Base-by-base conservation (phyloP, 2,888 invertebrate genomes). In the Hylaea fasciaria region DNA sequence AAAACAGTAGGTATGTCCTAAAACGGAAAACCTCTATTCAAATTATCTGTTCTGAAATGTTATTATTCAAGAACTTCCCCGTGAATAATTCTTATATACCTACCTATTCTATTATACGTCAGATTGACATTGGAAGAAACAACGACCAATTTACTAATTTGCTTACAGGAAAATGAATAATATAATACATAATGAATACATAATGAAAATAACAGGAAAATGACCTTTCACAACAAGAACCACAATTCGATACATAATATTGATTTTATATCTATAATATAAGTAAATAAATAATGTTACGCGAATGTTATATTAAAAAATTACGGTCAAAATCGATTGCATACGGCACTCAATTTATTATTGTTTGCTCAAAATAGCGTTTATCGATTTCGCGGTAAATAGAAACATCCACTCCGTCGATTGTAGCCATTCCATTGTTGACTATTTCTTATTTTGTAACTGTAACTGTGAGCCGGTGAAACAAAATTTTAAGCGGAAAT, bases 391-490 rank as follows among this genome's bases (percentile, higher is more conserved):
- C 46, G n/a, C 3, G 28, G 49, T 56, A 52, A 50, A 52, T 55
- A 55, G 29, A 37, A 55, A 59, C 43, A 35, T 32, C n/a, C 51
- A 46, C 16, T 13, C 40, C 49, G 37, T 51, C 44, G 48, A 48
- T 64, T 61, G 56, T 41, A 14, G 5, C 22, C 2, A 3, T 2
- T 22, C 22, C 46, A 16, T 41, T 61, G 47, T 57, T 54, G 43
- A 54, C 58, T 60, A 58, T 60, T 48, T 52, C 56, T 55, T 60
- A 58, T 60, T 48, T 52, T 52, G 46, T 58, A 59, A 51, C 49
- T 41, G 45, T 32, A 32, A 32, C 32, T 32, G 32, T 46, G 14
- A 46, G 46, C 8, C 43, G 51, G 37, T 46, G 14, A 41, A n/a
- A 1, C 14, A 55, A 57, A 48, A 50, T 50, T 62, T 13, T 39